Base-by-base conservation (phyloP, 2,888 invertebrate species). In the Microctonus aethiopoides region DNA sequence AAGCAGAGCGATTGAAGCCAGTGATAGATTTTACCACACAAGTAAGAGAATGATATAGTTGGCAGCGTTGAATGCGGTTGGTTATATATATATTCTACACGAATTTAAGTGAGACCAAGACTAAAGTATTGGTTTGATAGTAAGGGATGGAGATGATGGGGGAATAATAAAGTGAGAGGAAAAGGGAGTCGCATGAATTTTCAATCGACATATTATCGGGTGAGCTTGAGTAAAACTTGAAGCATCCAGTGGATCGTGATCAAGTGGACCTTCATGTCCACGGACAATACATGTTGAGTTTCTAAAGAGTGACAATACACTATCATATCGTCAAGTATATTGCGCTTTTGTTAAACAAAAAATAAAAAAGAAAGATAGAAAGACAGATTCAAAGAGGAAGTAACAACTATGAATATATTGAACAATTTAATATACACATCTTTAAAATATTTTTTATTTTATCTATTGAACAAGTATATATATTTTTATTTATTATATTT, bases 131-230 rank as follows among this genome's bases (percentile, higher is more conserved):
- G 46, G 7, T 29, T 3, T 29, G 7, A 29, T 16, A 7, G 46
- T 9, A 26, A 26, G 5, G n/a, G n/a, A n/a, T 11, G 29, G 54
- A 11, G 54, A 54, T 24, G 57, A 41, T 39, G 16, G 16, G 46
- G 29, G 4, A 29, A 29, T 5, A 7, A 29, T 5, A 5, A 7
- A 29, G 7, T 54, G 20, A 62, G 29, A 29, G 41, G 60, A 69
- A 54, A 62, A 60, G 75, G 76, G 78, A 76, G 79, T 82, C 74
- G 75, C 84, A 84, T 85, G 86, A 85, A 86, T 86, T 86, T 86
- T 62, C 85, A 86, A 86, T 86, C 85, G 85, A 84, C 84, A 81
- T 84, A 85, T 86, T 86, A 86, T 86, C 86, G 79, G 79, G 78
- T 80, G 80, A 81, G 79, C 79, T 74, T 68, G 72, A 73, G 70